Percentiles rank a stretch among this genome's conserved stretches.
These are phyloP conservation scores for Tetrax tetrax DNA, from an alignment of 2,113 vertebrate species.

Conservation along the genomic window DNA sequence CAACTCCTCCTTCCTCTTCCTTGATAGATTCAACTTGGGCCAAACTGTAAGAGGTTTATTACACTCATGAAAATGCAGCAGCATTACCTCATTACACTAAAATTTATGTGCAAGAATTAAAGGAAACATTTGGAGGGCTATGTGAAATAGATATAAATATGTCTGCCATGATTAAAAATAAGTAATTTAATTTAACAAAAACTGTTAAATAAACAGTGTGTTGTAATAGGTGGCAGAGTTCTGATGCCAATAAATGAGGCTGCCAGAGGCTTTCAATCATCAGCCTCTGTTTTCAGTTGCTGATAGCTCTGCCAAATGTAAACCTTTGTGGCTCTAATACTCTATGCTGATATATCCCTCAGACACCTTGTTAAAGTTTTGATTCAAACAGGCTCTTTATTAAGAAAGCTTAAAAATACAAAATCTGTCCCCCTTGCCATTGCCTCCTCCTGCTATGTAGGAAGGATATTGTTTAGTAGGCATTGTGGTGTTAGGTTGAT, in stretches of 20 bases:
- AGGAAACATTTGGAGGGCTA: constrained; percentile 27
- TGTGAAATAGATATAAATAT: constrained; percentile 51
- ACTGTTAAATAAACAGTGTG: constrained; percentile 43
- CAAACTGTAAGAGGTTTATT: neutral
- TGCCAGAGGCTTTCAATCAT: constrained; percentile 44
- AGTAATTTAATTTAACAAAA: constrained; percentile 56
- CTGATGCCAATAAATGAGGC: neutral
- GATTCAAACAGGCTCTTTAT: neutral
- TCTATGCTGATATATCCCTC: neutral
- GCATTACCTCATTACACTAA: neutral
- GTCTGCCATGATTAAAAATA: constrained; percentile 36
- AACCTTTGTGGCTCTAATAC: neutral
- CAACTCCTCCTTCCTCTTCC: neutral
- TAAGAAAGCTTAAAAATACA: neutral
- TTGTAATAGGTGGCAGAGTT: neutral
- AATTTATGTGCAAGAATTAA: constrained; percentile 43
- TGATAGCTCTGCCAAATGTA: neutral
- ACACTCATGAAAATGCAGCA: constrained; percentile 23
- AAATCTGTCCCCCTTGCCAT: rapidly evolving
- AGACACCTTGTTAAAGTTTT: neutral
- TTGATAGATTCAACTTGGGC: neutral
- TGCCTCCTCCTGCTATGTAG: neutral
- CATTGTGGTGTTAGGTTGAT: too few species aligned
- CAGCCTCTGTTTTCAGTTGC: neutral
- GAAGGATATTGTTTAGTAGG: neutral